Percentiles rank a stretch among this genome's conserved stretches.
Evolutionary conservation across 2,888 invertebrate genomes (phyloP).

Genomic region (Ochropleura leucogaster): DNA sequence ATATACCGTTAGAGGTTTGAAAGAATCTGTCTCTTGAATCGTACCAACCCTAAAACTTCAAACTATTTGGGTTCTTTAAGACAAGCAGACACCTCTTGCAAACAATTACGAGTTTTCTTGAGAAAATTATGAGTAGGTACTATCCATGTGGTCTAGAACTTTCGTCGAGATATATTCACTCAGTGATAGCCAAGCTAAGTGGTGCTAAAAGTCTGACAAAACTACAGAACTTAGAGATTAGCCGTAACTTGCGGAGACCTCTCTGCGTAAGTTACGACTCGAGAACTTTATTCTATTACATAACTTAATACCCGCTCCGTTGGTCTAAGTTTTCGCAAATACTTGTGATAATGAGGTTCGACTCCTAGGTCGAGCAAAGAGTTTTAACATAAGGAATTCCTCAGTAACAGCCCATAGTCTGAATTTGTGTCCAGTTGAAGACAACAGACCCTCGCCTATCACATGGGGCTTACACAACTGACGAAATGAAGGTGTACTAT

Average conservation of each 20-base stretch:
- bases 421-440: not conserved
- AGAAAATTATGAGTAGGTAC: not conserved
- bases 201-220: constrained; percentile 22
- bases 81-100: not conserved
- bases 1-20: too few relatives aligned
- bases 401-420: not conserved
- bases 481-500: not conserved
- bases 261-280: not conserved
- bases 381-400: not conserved
- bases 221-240: constrained; percentile 17
- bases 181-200: constrained; percentile 12
- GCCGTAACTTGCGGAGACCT: not conserved
- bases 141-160: constrained; percentile 1
- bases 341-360: too few relatives aligned
- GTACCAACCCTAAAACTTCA: not conserved
- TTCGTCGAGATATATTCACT: constrained; percentile 11
- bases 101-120: constrained; percentile 15
- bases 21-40: not conserved
- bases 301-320: not conserved
- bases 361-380: not conserved
- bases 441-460: not conserved
- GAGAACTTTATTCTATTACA: constrained; percentile 7
- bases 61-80: constrained; percentile 5
- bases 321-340: not conserved
- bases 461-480: not conserved